Evolutionary conservation across 2,113 vertebrate species (phyloP), one percentile per base, ranked within the genome.

Genomic region (Labrus mixtus): DNA sequence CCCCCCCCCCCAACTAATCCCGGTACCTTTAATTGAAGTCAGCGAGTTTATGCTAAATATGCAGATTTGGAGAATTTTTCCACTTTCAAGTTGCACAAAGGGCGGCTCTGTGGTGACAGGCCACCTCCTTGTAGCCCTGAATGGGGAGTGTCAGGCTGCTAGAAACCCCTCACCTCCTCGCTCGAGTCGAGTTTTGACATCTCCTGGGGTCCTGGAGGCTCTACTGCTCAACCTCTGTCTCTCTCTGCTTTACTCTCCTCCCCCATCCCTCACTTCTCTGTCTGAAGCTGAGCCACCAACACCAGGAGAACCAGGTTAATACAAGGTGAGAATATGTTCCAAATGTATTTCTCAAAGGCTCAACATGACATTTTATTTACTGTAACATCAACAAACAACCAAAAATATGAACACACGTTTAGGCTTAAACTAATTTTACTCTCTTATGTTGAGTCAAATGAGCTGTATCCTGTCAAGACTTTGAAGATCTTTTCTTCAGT

Each of bases 41-140:
- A 94, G 92, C 90, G 70, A 94, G 93, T 91, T 94, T 95, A 93
- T 92, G 92, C 93, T 94, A 94, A 94, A 94, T 93, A 91, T 86
- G 66, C 92, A 94, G 91, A 76, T 90, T 89, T 92, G 78, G 88
- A 91, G 90, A 90, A 91, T 84, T 91, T 91, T 48, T 76, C 53
- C 51, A 57, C 79, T 84, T 86, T 88, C 72, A 81, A 11, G 74
- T 19, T 50, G 63, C 72, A 88, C 89, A 91, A 92, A 86, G 82
- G 85, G 76, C 60, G 53, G 87, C 78, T 71, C 48, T 45, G 67
- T 48, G 79, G 80, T 73, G 82, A 90, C 87, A 83, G 90, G 82
- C 74, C 87, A 83, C 85, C 86, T 85, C 85, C 78, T 68, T 74
- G 51, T 59, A n/a, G 25, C 67, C 50, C 76, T 91, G 60, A 64